Evolutionary conservation across 2,888 invertebrate genomes (phyloP).

Genomic region (Drosophila nr. perissopoda): DNA sequence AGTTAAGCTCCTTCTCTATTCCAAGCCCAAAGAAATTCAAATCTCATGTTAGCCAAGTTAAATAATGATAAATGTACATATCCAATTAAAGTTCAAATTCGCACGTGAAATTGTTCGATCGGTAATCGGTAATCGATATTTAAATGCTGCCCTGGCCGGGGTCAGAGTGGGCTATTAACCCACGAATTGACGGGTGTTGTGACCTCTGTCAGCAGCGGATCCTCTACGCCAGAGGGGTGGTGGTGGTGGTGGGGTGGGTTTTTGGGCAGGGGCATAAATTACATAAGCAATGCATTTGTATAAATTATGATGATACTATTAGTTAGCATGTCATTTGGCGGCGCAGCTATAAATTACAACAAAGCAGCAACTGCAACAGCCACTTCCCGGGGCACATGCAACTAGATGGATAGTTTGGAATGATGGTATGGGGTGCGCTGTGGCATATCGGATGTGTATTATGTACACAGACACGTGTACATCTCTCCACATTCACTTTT

Average conservation of each 20-base stretch:
- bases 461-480: constrained; percentile 36
- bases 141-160: constrained; percentile 47
- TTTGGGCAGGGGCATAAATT: constrained; percentile 63
- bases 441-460: constrained; percentile 12
- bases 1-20: background rate
- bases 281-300: constrained; percentile 64
- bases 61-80: constrained; percentile 1
- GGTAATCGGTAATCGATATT: constrained; percentile 50
- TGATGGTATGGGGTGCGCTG: constrained; percentile 10
- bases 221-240: constrained; percentile 1
- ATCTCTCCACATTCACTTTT: constrained; percentile 38
- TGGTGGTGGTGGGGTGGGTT: constrained; percentile 1
- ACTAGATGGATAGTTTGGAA: constrained; percentile 18
- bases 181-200: constrained; percentile 62
- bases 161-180: constrained; percentile 67
- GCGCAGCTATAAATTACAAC: constrained; percentile 80
- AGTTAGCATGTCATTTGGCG: constrained; percentile 81
- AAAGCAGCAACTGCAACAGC: constrained; percentile 66
- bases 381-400: constrained; percentile 28
- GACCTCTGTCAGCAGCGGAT: constrained; percentile 73
- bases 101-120: background rate
- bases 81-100: background rate
- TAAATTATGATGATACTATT: constrained; percentile 82
- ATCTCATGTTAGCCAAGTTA: constrained; percentile 3
- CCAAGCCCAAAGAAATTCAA: background rate